Evolutionary conservation across 2,888 invertebrate species (phyloP).

Genomic region (Xestia c-nigrum): DNA sequence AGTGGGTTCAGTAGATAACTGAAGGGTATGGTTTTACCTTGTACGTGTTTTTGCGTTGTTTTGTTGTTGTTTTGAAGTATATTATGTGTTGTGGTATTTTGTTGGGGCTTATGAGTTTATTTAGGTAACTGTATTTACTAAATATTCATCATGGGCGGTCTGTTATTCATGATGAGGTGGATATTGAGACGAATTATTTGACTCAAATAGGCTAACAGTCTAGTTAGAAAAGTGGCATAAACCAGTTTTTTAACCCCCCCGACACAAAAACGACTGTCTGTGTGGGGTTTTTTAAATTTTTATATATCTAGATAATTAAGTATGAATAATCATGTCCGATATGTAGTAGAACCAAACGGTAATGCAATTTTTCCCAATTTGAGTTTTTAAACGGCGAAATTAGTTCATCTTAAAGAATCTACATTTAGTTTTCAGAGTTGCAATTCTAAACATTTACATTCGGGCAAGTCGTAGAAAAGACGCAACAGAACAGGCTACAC

Average conservation of each 20-base stretch:
- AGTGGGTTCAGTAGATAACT: constrained; percentile 58
- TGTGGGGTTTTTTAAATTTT: no score
- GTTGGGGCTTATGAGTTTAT: background rate
- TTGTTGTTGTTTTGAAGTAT: constrained; percentile 19
- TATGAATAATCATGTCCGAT: background rate
- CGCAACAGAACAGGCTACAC: background rate
- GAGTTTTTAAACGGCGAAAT: background rate
- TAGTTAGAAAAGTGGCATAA: background rate
- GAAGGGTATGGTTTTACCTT: constrained; percentile 46
- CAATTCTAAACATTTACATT: background rate
- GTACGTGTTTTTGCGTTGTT: constrained; percentile 32
- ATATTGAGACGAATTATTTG: background rate
- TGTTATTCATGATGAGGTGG: background rate
- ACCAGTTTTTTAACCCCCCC: no score
- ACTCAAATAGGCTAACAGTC: background rate
- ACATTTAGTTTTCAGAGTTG: background rate
- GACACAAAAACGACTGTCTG: no score
- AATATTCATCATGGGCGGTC: background rate
- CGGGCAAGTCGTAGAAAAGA: background rate
- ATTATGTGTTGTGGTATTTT: background rate
- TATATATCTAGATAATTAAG: background rate
- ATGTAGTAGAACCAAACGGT: background rate
- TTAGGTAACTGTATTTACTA: background rate
- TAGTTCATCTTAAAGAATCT: no score
- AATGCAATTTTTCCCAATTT: background rate